Evolutionary conservation across 1,140 invertebrate genomes (phyloP).

Genomic region (Drosophila obscura): DNA sequence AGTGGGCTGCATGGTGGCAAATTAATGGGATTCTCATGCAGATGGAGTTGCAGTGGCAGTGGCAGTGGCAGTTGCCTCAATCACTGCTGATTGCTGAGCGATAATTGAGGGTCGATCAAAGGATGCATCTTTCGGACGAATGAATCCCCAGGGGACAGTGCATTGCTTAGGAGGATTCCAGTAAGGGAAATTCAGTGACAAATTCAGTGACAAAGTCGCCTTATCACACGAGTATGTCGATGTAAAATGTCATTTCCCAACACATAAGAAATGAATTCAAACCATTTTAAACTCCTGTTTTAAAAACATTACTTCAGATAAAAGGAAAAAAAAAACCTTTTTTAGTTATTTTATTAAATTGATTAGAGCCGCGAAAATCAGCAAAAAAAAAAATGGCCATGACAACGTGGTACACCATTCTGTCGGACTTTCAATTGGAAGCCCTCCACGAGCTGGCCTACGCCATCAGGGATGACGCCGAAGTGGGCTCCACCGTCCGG

Average conservation of each 20-base stretch:
- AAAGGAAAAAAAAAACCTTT: constrained; percentile 2
- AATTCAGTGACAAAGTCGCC: too few species aligned
- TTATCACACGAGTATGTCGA: too few species aligned
- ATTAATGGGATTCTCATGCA: constrained; percentile 45
- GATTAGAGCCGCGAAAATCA: background rate
- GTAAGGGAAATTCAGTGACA: too few species aligned
- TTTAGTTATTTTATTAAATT: constrained; percentile 15
- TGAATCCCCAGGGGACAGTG: too few species aligned
- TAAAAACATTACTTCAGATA: too few species aligned
- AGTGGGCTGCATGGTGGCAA: constrained; percentile 15
- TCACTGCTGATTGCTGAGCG: constrained; percentile 30
- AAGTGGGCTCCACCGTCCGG: constrained; percentile 17
- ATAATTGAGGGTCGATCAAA: constrained; percentile 30
- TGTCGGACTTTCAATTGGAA: constrained; percentile 31
- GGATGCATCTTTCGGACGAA: background rate
- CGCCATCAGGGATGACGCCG: constrained; percentile 33
- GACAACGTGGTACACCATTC: constrained; percentile 34
- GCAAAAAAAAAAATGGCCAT: background rate
- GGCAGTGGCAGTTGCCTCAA: constrained; percentile 29
- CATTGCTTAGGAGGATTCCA: too few species aligned
- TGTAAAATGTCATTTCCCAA: too few species aligned
- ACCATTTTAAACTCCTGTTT: too few species aligned
- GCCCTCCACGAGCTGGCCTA: constrained; percentile 9
- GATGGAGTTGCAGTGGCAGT: background rate
- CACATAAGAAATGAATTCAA: too few species aligned